Base-by-base conservation (phyloP, 2,113 vertebrate species). In the Ondatra zibethicus region DNA sequence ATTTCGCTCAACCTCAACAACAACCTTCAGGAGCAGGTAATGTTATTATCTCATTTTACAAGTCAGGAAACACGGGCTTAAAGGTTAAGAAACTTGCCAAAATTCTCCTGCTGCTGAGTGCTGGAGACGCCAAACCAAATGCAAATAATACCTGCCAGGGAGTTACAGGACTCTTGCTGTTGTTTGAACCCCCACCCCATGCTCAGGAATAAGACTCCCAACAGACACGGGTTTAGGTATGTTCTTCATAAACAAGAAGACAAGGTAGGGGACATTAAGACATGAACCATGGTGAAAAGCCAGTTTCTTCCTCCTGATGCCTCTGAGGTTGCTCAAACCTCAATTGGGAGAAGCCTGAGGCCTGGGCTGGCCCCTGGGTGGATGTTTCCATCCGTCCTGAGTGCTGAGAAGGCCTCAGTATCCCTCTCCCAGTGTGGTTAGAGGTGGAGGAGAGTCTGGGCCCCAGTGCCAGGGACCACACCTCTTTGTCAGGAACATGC, bases 401-500 rank as follows among this genome's bases (percentile, higher is more conserved):
- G 73, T 92, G 96, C 97, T 42, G 19, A 96, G 89, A 94, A 95
- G 68, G 96, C 87, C 93, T 97, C 95, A 96, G 96, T 21, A 89
- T 84, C 97, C 97, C 95, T 97, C 96, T 96, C 93, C 80, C 96
- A 50, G 2, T 97, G 98, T 65, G 98, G 94, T 98, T 96, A 77
- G 85, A 47, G 96, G 97, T 97, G 96, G 96, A 88, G 95, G 84
- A 93, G 90, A 96, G 84, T 33, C 95, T 21, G 25, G 42, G 61
- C 21, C 36, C 50, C 42, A 0, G 0, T 95, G 98, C 97, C 97
- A 97, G 76, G 4, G 82, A 97, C 98, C 98, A 97, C 98, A 98
- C 98, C 98, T 98, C 97, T 97, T 93, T 27, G n/a, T 97, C 98
- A 87, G 97, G 97, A 98, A 96, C 97, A 80, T 29, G 89, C 92